phyloP scores from a whole-genome alignment of 2,797 vertebrate species.

The Adelosebastes latens region DNA sequence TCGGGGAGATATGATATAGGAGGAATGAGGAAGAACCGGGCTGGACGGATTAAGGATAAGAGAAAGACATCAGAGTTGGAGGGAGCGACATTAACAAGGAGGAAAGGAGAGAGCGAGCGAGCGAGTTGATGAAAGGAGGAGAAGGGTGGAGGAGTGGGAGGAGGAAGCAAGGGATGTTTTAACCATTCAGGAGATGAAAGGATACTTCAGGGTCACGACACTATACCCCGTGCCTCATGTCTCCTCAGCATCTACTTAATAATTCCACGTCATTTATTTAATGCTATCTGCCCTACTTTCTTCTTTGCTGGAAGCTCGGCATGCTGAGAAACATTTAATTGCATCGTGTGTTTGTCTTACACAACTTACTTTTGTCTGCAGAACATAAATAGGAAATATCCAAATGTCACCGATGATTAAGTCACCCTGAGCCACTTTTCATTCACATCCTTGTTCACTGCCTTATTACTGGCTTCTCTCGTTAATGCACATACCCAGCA shows the following conservation, averaged over 20 bases:
- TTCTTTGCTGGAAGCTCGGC: not conserved
- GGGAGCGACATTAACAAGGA: slow-evolving; percentile 3
- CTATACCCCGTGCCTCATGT: not conserved
- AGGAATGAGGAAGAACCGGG: not conserved
- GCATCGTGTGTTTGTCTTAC: slow-evolving; percentile 5
- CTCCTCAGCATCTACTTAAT: slow-evolving; percentile 56
- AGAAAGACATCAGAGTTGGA: slow-evolving; percentile 5
- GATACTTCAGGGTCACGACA: slow-evolving; percentile 48
- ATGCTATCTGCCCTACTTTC: slow-evolving; percentile 43
- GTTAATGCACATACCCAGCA: not conserved
- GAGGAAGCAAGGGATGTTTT: slow-evolving; percentile 30
- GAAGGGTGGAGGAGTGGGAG: slow-evolving; percentile 11
- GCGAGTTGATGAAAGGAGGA: slow-evolving; percentile 23
- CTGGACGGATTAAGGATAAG: not conserved
- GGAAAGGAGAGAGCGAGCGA: not conserved
- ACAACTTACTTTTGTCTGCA: slow-evolving; percentile 5
- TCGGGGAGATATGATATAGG: not conserved
- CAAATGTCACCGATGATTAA: slow-evolving; percentile 16
- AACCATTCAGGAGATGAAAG: slow-evolving; percentile 67
- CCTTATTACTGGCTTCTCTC: not conserved
- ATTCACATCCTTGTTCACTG: not conserved
- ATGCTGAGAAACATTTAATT: slow-evolving; percentile 12
- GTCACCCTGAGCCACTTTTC: not conserved
- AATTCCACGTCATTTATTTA: slow-evolving; percentile 59
- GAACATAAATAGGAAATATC: slow-evolving; percentile 15